Evolutionary conservation across 2,113 vertebrate species (phyloP), one percentile per base, ranked within the genome.

Genomic region (Oryzias melastigma): DNA sequence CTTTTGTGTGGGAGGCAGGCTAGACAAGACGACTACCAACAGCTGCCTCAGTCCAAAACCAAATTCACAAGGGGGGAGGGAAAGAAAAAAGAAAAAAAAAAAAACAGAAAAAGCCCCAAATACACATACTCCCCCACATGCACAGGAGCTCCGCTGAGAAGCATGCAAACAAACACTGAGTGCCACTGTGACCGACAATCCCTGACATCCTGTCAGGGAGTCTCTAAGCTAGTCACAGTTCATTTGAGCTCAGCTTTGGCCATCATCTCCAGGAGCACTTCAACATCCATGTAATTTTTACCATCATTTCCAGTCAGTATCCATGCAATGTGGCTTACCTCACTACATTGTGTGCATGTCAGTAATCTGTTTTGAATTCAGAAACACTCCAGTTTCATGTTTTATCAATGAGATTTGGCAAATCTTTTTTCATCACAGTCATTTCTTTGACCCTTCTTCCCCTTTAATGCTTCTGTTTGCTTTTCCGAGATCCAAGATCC

Each of bases 41-140:
- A 91, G 89, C 88, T 91, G 89, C 85, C 85, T 71, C 59, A 52
- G 82, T 81, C 71, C 81, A 78, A 77, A 84, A 78, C 57, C 68
- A 78, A 80, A 73, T 52, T 57, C 63, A 65, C 48, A 58, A 13
- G 16, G n/a, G 5, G 44, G 45, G 49, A 4, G 27, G 44, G 16
- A 65, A 29, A 29, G 10, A 10, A 24, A 42, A 65, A 29, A 29
- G 10, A 10, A 24, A 42, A 24, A 49, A 47, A 22, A 17, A 13
- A 20, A 35, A 54, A 27, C 41, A 43, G 49, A 63, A 16, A 5
- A 14, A 57, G 27, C 24, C 52, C 44, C 62, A 69, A 27, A 68
- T 56, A 73, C 71, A 78, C 67, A 71, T 5, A 75, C 71, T 40
- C 80, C 68, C 73, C 72, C 62, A 14, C 70, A 80, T 51, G 83